Percentiles rank a stretch among this genome's conserved stretches.
Conservation (phyloP, 2,113 vertebrate genomes). For the Gymnobelideus leadbeateri region DNA sequence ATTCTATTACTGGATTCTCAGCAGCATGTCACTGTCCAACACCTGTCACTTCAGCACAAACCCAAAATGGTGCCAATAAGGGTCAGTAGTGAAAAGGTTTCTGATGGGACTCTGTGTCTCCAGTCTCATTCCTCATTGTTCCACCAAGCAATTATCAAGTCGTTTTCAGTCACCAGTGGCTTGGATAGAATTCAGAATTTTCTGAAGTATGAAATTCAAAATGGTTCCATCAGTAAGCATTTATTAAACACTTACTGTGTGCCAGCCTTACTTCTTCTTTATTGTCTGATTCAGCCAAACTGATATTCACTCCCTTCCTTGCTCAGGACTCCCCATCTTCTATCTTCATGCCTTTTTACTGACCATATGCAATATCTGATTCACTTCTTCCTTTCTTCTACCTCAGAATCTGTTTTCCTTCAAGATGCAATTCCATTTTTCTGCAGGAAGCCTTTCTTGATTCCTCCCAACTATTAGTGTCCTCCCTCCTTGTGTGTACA, state of each 20-base stretch:
- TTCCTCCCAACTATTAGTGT: neutral
- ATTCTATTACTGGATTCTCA: neutral
- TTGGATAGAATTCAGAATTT: neutral
- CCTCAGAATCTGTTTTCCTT: neutral
- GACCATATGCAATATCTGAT: neutral
- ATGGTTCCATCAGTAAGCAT: neutral
- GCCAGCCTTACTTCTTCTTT: neutral
- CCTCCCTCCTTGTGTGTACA: neutral
- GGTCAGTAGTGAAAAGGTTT: conserved; percentile 17
- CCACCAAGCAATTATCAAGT: neutral
- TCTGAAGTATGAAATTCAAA: neutral
- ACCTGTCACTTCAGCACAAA: conserved; percentile 3
- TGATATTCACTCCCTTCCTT: neutral
- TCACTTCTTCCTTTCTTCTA: neutral
- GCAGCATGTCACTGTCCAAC: neutral
- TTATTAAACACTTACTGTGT: neutral
- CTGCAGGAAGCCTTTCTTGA: neutral
- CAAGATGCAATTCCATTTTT: neutral
- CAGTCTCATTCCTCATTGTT: neutral
- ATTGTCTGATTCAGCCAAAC: neutral
- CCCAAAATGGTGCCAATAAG: neutral
- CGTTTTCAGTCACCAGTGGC: neutral
- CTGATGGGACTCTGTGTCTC: neutral
- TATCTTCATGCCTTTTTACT: neutral
- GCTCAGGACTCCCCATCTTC: neutral